Base-by-base conservation (phyloP, 2,113 vertebrate species). In the Gambusia affinis region DNA sequence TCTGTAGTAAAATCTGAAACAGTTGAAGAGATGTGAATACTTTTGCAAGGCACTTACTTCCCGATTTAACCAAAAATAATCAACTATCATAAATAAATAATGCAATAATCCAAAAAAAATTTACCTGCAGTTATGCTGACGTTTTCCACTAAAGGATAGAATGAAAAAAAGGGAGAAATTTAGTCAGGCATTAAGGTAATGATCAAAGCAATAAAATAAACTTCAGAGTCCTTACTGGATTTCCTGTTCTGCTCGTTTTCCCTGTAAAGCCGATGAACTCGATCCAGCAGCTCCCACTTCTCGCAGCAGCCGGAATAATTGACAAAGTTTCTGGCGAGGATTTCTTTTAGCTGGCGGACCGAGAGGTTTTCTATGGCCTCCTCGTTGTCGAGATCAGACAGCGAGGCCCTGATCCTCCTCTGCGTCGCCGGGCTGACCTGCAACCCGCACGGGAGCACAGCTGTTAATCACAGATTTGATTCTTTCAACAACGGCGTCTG, bases 281-380 rank as follows among this genome's bases (percentile, higher is more conserved):
- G 96, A 83, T 99, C 98, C 89, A 99, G 92, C 73, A 99, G 95
- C 89, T 99, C 98, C 98, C 98, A 99, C 85, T 99, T 99, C 92
- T 99, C 98, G 87, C 98, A 99, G 92, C 98, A 99, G 91, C 98
- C 98, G 0, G 97, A 98, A 87, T 97, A 99, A 92, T 95, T 99
- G 88, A 99, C 98, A 80, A 99, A 99, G 74, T 99, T 99, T 79
- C 97, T 95, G 1, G 97, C 96, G 0, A 99, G 95, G 80, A 99
- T 98, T 89, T 99, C 98, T 90, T 99, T 99, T 80, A 99, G 94
- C 92, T 99, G 97, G 68, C 98, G 96, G 51, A 99, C 97, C 0
- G 96, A 97, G 91, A 99, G 91, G 60, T 94, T 94, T 83, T 98
- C 97, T 2, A 99, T 96, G 31, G 97, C 98, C 7, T 95, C 96